Conservation (phyloP, 2,888 invertebrate genomes). For the Lumbricus terrestris region DNA sequence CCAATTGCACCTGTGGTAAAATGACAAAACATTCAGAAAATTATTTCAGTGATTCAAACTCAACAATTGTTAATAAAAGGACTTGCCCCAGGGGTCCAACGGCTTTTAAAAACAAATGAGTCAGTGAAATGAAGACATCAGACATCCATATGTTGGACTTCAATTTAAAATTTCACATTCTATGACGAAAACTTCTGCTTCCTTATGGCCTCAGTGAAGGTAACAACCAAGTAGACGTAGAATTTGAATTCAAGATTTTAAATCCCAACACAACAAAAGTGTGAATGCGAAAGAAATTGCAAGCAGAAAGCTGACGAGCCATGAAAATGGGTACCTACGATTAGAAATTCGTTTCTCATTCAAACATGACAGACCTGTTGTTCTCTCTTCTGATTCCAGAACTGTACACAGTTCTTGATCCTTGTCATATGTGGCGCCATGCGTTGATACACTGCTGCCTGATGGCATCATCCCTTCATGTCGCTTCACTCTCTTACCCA, state of each 20-base stretch:
- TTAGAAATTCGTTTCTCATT: no score
- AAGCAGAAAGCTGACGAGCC: no score
- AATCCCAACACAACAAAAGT: not conserved
- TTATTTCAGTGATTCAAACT: not conserved
- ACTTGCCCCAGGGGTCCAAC: no score
- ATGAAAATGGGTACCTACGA: not conserved
- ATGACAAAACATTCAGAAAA: constrained; percentile 10
- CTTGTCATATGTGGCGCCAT: constrained; percentile 11
- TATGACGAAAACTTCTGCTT: no score
- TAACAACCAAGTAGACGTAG: not conserved
- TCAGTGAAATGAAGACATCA: no score
- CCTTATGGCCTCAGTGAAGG: no score
- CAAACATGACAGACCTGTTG: constrained; percentile 41
- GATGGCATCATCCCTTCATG: not conserved
- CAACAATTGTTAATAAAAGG: no score
- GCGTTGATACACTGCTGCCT: not conserved
- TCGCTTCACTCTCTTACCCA: not conserved
- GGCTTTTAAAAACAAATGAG: no score
- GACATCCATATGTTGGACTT: no score
- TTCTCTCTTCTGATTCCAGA: constrained; percentile 44
- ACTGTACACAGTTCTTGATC: constrained; percentile 42
- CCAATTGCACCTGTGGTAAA: constrained; percentile 47
- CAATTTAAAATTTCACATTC: no score
- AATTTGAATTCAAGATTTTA: not conserved
- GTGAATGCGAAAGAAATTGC: not conserved